Conservation (phyloP, 2,888 invertebrate species). For the Ditula angustiorana region DNA sequence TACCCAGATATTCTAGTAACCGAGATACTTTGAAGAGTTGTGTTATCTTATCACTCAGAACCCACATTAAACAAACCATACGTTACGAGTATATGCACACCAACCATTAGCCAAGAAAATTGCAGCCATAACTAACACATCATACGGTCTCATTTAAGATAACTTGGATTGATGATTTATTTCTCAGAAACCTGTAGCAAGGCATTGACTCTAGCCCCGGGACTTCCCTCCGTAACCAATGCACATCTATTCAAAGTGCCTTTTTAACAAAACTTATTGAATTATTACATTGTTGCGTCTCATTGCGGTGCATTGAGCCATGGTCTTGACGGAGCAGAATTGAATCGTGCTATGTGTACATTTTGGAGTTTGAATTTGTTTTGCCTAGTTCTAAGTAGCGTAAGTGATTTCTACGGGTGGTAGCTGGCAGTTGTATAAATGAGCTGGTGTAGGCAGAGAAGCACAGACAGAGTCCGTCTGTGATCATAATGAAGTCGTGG, state of each 20-base stretch:
- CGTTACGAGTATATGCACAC: not conserved
- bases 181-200: not conserved
- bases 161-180: not conserved
- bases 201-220: slow-evolving; percentile 12
- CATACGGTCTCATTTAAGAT: not conserved
- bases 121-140: not conserved
- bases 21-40: not conserved
- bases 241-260: not conserved
- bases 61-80: not conserved
- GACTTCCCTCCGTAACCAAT: slow-evolving; percentile 19
- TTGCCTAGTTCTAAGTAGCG: slow-evolving; percentile 5
- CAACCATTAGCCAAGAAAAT: not conserved
- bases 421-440: slow-evolving; percentile 60
- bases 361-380: slow-evolving; percentile 43
- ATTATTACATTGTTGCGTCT: no score
- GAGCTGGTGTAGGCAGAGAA: slow-evolving; percentile 49
- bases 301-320: not conserved
- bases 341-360: slow-evolving; percentile 46
- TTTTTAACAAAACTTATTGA: no score
- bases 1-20: not conserved
- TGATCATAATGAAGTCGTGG: slow-evolving; percentile 59
- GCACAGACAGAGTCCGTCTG: slow-evolving; percentile 49
- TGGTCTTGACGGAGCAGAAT: slow-evolving; percentile 42
- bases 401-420: slow-evolving; percentile 8
- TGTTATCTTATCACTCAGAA: not conserved